These are phyloP conservation scores for Nothocercus julius DNA, from an alignment of 2,113 vertebrate genomes.

Conservation along the genomic window DNA sequence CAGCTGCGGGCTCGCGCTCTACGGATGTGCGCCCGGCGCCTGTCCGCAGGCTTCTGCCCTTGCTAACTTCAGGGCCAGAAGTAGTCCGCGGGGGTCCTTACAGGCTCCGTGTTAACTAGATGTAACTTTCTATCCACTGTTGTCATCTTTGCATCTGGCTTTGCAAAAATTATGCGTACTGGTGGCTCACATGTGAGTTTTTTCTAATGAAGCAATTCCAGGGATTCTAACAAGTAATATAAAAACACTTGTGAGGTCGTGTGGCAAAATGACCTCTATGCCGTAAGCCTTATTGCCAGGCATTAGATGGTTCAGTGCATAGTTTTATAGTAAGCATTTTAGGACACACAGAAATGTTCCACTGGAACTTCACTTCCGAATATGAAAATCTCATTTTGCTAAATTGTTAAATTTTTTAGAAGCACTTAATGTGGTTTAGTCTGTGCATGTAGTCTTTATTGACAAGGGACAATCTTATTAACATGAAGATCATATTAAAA, in stretches of 20 bases:
- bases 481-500: not conserved
- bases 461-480: not conserved
- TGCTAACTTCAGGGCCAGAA: not conserved
- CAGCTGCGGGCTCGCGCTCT: not conserved
- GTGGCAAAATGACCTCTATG: not conserved
- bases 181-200: not conserved
- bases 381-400: slow-evolving; percentile 16
- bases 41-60: accelerated
- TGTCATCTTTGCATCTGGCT: not conserved
- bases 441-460: not conserved
- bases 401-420: slow-evolving; percentile 11
- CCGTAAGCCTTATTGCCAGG: not conserved
- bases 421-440: not conserved
- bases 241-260: not conserved
- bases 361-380: slow-evolving; percentile 1
- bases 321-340: not conserved
- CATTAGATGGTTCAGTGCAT: not conserved
- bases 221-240: not conserved
- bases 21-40: not conserved
- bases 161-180: accelerated
- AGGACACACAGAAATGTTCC: not conserved
- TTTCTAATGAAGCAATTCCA: not conserved
- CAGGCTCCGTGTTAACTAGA: not conserved
- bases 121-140: not conserved
- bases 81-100: not conserved